Base-by-base conservation (phyloP, 2,888 invertebrate species). In the Galeruca laticollis region DNA sequence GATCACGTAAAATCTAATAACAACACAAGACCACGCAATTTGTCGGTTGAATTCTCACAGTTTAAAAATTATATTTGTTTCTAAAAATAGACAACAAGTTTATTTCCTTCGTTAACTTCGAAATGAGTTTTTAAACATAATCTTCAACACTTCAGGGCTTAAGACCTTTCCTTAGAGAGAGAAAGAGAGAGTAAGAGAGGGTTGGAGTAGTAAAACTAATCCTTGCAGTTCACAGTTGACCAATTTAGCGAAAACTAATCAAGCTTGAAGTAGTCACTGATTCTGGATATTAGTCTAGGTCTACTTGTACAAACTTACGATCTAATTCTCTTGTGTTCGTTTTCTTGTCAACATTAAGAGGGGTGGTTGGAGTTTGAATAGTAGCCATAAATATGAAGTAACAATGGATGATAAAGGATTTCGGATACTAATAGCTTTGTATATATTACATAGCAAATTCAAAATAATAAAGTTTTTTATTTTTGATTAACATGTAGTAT, bases 181-280 rank as follows among this genome's bases (percentile, higher is more conserved):
- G 51, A 21, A 10, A 51, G 21, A 51, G 21, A 11, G 3, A 21
- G 20, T 15, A 18, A 20, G 51, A 51, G 51, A 20, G 10, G 18
- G 18, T 2, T 2, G 10, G 15, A 49, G 10, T 10, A 35, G 35
- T 35, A 18, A 51, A 54, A 31, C n/a, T 13, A 43, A 64, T 64
- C 54, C 31, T 26, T 2, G 40, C 31, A 31, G 54, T 64, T 64
- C 49, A 64, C 64, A 64, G 56, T 64, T 56, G 64, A 64, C 64
- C 64, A 56, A 56, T 56, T 64, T 56, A 64, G 40, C 40, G 43
- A 54, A 43, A 51, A 64, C 64, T 64, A 64, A 64, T 64, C 64
- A 64, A 56, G 37, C 43, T 54, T 11, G 54, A 56, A 64, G 54
- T 31, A 64, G 56, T 64, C 56, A n/a, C 43, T 43, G 64, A 64